Conservation (phyloP, 1,140 invertebrate genomes). For the Calliphora vicina region DNA sequence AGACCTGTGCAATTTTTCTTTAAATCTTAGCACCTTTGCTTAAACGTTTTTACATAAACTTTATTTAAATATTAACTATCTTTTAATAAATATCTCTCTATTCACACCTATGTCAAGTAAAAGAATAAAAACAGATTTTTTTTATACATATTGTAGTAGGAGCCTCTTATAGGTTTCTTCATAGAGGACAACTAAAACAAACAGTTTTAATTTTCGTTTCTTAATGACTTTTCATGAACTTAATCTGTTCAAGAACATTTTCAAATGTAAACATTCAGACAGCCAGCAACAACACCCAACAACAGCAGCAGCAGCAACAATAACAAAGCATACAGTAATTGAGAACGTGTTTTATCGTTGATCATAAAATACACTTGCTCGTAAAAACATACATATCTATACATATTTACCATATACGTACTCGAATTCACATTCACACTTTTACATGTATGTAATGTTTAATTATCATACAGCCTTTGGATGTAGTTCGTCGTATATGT, state of each 20-base stretch:
- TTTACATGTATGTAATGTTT: too few relatives aligned
- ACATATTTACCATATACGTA: background rate
- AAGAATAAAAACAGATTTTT: too few relatives aligned
- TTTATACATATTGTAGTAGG: too few relatives aligned
- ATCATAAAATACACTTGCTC: background rate
- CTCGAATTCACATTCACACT: background rate
- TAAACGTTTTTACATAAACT: too few relatives aligned
- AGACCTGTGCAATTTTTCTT: too few relatives aligned
- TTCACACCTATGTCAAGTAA: too few relatives aligned
- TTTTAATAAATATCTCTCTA: too few relatives aligned
- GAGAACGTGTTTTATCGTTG: constrained; percentile 15
- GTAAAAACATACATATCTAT: background rate
- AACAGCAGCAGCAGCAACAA: background rate
- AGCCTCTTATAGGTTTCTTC: too few relatives aligned
- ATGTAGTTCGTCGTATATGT: too few relatives aligned
- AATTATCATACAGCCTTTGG: too few relatives aligned
- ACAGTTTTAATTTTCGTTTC: background rate
- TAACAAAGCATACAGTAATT: background rate
- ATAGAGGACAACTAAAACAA: background rate
- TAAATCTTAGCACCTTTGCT: too few relatives aligned
- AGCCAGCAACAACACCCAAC: background rate
- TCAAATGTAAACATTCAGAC: background rate
- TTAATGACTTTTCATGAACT: constrained; percentile 6
- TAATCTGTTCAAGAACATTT: background rate
- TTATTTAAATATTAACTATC: too few relatives aligned